Base-by-base conservation (phyloP, 2,888 invertebrate genomes). In the Sphaeridia pumilis region DNA sequence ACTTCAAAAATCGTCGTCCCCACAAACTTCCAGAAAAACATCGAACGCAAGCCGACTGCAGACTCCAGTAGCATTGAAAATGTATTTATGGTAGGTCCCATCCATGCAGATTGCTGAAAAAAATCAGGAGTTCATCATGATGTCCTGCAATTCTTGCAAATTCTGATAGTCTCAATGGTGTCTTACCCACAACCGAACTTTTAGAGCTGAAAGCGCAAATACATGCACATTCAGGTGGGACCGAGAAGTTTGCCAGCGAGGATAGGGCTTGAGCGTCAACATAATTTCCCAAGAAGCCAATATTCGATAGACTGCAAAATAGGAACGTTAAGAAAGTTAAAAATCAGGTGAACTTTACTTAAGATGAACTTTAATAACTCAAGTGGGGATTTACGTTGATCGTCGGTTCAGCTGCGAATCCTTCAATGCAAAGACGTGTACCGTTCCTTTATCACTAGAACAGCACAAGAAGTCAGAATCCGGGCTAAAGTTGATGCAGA, bases 71-170 rank as follows among this genome's bases (percentile, higher is more conserved):
- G 79, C 74, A 56, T 81, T 84, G 71, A 89, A 90, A 28, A 83
- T 82, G 71, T 87, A 90, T 70, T 87, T 89, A 72, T 89, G 87
- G 73, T 86, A 89, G 22, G 88, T 85, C 35, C 90, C 90, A 71
- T 90, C 88, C 68, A 87, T 78, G 69, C 88, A 87, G 58, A 87
- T 77, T 55, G 87, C 89, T 87, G 74, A 2, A 36, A 38, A 35
- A 7, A 35, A 4, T 17, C n/a, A n/a, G n/a, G n/a, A n/a, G n/a
- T n/a, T n/a, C n/a, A n/a, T 10, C n/a, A 26, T 4, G 31, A 7
- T 12, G 20, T 28, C 14, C 12, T 31, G 17, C 17, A 28, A 14
- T 22, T 46, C 4, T 10, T 31, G 14, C 4, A 28, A 25, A 10
- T n/a, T n/a, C n/a, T n/a, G n/a, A 14, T 21, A 22, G 21, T 5